Percentiles rank a stretch among this genome's conserved stretches.
phyloP scores from a whole-genome alignment of 2,888 invertebrate species.

The Tromatobia lineatoria region DNA sequence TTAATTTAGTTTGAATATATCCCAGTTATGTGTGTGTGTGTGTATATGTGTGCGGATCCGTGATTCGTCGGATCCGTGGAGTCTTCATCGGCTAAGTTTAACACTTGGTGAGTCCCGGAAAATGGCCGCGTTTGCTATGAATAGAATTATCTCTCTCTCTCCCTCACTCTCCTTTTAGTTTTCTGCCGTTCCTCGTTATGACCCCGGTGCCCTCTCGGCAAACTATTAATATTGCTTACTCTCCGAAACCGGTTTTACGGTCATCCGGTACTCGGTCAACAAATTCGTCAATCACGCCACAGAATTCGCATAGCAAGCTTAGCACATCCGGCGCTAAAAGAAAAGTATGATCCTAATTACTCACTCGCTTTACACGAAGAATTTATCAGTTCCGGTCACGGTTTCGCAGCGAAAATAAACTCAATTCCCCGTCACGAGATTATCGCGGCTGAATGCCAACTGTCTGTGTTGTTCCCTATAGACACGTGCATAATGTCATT shows the following conservation, averaged over 20 bases:
- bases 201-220: constrained; percentile 75
- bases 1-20: constrained; percentile 56
- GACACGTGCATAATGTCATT: constrained; percentile 66
- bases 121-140: constrained; percentile 81
- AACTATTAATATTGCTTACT: constrained; percentile 69
- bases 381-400: constrained; percentile 39
- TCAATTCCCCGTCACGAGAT: constrained; percentile 27
- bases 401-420: constrained; percentile 56
- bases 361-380: background rate
- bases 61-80: constrained; percentile 72
- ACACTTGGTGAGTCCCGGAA: constrained; percentile 80
- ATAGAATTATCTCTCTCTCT: constrained; percentile 74
- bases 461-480: constrained; percentile 65
- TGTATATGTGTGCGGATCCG: constrained; percentile 50
- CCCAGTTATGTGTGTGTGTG: background rate
- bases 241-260: constrained; percentile 44
- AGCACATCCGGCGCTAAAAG: background rate
- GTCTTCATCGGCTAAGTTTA: constrained; percentile 77
- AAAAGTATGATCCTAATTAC: background rate
- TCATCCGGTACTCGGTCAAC: constrained; percentile 53
- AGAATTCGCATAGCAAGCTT: background rate
- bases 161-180: constrained; percentile 24
- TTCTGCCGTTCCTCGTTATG: constrained; percentile 68
- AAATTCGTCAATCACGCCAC: constrained; percentile 30
- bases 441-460: constrained; percentile 66